These are phyloP conservation scores for Apis laboriosa DNA, from an alignment of 1,140 invertebrate species.

Conservation along the genomic window DNA sequence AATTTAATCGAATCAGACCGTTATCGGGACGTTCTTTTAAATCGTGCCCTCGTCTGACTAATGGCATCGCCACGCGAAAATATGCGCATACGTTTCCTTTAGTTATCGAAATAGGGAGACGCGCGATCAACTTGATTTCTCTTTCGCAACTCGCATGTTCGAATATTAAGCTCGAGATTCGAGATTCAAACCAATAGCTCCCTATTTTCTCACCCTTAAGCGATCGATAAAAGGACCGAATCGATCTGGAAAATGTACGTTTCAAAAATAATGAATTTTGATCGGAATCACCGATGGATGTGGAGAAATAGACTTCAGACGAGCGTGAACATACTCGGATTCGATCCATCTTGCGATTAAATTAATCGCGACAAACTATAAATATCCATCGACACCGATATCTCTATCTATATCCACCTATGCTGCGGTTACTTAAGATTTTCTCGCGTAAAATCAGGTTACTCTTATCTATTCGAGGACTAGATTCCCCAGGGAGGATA, in stretches of 20 bases:
- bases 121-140: not conserved
- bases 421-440: not conserved
- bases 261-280: not conserved
- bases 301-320: too few species aligned
- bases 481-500: not conserved
- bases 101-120: too few species aligned
- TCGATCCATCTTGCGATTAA: slow-evolving; percentile 18
- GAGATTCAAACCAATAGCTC: too few species aligned
- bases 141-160: not conserved
- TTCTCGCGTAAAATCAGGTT: not conserved
- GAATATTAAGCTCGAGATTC: not conserved
- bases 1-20: slow-evolving; percentile 15
- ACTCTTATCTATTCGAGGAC: not conserved
- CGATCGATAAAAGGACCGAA: not conserved
- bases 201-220: too few species aligned
- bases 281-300: not conserved
- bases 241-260: not conserved
- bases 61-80: slow-evolving; percentile 18
- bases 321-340: not conserved
- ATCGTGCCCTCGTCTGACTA: slow-evolving; percentile 20
- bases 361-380: slow-evolving; percentile 19
- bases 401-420: not conserved
- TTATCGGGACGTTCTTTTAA: slow-evolving; percentile 12
- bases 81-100: slow-evolving; percentile 20
- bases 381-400: not conserved